Conservation (phyloP, 2,797 vertebrate species). For the Melanitta fusca region DNA sequence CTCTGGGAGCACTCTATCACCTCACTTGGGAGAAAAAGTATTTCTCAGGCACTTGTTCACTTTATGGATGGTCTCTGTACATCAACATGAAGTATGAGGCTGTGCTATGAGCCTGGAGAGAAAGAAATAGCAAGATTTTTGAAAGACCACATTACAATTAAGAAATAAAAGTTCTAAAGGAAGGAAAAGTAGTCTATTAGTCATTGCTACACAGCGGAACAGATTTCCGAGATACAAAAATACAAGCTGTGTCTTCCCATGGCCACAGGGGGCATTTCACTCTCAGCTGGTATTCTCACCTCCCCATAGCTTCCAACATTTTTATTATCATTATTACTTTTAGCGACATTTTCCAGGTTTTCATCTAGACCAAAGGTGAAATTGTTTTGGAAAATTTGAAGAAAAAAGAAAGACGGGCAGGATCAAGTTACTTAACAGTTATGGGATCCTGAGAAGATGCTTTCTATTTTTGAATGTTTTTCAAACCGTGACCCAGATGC, state of each 20-base stretch:
- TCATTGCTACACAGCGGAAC: background rate
- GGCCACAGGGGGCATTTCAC: background rate
- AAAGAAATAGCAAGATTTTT: background rate
- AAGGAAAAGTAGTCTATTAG: background rate
- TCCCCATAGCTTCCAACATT: background rate
- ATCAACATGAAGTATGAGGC: background rate
- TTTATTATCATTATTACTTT: background rate
- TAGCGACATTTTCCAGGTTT: background rate
- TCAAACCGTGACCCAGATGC: background rate
- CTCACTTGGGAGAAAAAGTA: background rate
- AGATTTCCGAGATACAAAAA: background rate
- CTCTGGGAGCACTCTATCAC: background rate
- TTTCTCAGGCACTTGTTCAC: slow-evolving; percentile 4
- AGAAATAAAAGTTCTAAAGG: background rate
- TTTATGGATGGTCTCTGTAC: background rate
- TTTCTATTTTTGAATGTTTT: slow-evolving; percentile 34
- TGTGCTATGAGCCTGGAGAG: background rate
- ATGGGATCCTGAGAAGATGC: background rate
- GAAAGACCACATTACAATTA: background rate
- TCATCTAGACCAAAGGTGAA: background rate
- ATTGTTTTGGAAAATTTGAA: background rate
- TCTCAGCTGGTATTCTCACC: background rate
- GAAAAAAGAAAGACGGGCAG: background rate
- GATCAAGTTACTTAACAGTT: background rate
- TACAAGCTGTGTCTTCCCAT: background rate